A percentile compares a stretch with the other conserved stretches of the same genome.
Evolutionary conservation across 2,797 vertebrate genomes (phyloP).

Genomic region (Phyllotis vaccarum): DNA sequence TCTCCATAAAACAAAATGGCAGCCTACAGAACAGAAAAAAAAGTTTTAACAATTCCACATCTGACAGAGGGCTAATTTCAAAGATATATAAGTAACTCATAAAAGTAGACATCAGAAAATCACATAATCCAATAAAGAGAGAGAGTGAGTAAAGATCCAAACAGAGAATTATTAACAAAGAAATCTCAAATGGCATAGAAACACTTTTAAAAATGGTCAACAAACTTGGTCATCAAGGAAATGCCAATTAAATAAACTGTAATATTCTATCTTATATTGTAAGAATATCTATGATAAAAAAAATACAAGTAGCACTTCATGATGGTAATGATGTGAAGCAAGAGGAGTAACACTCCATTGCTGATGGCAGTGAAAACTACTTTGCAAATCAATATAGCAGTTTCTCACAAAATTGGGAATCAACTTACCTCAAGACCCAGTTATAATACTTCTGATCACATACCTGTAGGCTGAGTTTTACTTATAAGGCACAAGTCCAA

Average conservation of each 20-base stretch:
- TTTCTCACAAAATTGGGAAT: too few species aligned
- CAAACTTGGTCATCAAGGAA: neutral
- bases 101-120: neutral
- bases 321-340: neutral
- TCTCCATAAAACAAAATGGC: neutral
- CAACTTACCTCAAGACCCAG: too few species aligned
- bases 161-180: neutral
- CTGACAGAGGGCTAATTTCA: neutral
- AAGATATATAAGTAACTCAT: neutral
- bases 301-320: neutral
- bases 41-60: neutral
- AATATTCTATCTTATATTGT: neutral
- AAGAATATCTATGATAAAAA: neutral
- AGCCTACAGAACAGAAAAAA: neutral
- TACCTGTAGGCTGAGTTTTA: too few species aligned
- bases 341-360: neutral
- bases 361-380: neutral
- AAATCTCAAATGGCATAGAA: neutral
- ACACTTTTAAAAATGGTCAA: neutral
- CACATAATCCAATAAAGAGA: neutral
- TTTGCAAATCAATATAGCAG: too few species aligned
- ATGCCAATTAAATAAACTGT: neutral
- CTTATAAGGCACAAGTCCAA: too few species aligned
- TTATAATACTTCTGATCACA: too few species aligned
- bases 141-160: too few species aligned